Percentiles rank a stretch among this genome's conserved stretches.
Evolutionary conservation across 37 sponge, comb jelly and placozoan genomes (phyloP).

Genomic region (Ephydatia muelleri): DNA sequence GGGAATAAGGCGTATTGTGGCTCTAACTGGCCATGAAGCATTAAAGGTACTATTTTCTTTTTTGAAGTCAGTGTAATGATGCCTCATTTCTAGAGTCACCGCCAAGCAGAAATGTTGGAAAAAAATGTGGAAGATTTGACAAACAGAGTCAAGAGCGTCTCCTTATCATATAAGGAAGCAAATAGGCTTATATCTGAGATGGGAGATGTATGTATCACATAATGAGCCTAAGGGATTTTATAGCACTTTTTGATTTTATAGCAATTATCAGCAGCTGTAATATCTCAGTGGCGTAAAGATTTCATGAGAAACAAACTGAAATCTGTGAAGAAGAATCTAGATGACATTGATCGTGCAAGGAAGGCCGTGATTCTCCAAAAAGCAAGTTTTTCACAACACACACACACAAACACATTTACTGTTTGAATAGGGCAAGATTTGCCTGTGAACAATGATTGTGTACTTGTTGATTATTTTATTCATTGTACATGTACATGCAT

Average conservation of each 20-base stretch:
- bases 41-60: conserved; percentile 45
- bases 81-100: conserved; percentile 46
- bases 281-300: conserved; percentile 92
- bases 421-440: background rate
- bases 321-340: conserved; percentile 72
- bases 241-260: background rate
- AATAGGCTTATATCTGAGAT: conserved; percentile 50
- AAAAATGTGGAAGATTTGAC: conserved; percentile 47
- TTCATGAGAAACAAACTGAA: conserved; percentile 68
- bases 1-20: conserved; percentile 96
- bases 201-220: conserved; percentile 58
- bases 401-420: background rate
- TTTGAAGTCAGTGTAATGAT: background rate
- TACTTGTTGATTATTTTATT: background rate
- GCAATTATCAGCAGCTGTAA: conserved; percentile 71
- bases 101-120: conserved; percentile 43
- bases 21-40: conserved; percentile 94
- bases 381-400: background rate
- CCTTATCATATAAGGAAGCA: conserved; percentile 57
- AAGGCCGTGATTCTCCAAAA: conserved; percentile 41
- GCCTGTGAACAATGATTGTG: too few species aligned
- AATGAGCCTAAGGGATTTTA: background rate
- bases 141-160: conserved; percentile 17
- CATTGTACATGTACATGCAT: background rate
- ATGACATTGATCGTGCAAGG: conserved; percentile 64